A percentile compares a stretch with the other conserved stretches of the same genome.
Conservation (phyloP, 2,888 invertebrate species). For the Xiphydria camelus region DNA sequence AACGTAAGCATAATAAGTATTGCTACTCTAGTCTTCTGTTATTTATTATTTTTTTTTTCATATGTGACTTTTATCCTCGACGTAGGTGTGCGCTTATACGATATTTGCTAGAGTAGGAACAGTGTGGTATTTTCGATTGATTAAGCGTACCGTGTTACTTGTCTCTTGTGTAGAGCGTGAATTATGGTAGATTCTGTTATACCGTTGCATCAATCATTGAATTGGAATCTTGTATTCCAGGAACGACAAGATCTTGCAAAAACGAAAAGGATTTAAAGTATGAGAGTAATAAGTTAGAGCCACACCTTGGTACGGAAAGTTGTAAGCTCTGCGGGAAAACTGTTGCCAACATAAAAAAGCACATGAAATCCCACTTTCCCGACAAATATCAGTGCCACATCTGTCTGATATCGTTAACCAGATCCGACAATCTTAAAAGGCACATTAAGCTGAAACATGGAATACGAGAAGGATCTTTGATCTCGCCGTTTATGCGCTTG, state of each 20-base stretch:
- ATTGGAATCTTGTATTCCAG: conserved; percentile 53
- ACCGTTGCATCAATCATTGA: conserved; percentile 30
- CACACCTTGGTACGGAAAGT: conserved; percentile 49
- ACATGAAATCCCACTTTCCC: conserved; percentile 57
- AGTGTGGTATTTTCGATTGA: conserved; percentile 21
- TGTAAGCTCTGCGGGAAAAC: conserved; percentile 57
- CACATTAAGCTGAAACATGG: conserved; percentile 60
- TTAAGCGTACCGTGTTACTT: background rate
- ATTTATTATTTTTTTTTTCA: conserved; percentile 18
- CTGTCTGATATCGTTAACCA: conserved; percentile 59
- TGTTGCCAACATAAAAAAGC: conserved; percentile 57
- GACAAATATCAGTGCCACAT: conserved; percentile 58
- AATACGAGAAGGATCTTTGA: conserved; percentile 47
- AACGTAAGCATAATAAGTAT: conserved; percentile 27
- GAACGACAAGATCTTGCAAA: conserved; percentile 50
- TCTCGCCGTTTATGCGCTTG: conserved; percentile 49
- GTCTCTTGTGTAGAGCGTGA: conserved; percentile 42
- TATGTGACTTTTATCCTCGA: conserved; percentile 7
- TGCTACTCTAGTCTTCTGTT: conserved; percentile 18
- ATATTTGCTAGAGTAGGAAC: conserved; percentile 21
- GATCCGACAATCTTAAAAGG: conserved; percentile 61
- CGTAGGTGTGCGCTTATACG: conserved; percentile 25
- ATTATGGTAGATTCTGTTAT: conserved; percentile 37
- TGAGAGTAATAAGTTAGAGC: conserved; percentile 51
- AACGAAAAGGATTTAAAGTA: conserved; percentile 53